Evolutionary conservation across 2,888 invertebrate genomes (phyloP), one percentile per base, ranked within the genome.

Genomic region (Apamea anceps): DNA sequence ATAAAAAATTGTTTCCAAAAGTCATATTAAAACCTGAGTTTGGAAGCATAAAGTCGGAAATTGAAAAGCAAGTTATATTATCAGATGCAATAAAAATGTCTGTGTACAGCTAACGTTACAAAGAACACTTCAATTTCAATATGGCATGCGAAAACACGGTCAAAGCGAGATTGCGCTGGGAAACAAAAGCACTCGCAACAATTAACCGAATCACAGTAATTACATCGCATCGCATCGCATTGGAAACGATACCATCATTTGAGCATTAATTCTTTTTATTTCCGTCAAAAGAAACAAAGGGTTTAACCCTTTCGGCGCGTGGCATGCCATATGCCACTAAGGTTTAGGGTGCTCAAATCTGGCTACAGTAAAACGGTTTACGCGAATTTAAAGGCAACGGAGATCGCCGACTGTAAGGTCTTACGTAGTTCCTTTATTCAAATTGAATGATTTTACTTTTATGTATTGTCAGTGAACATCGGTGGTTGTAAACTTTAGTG

Each of bases 161-260:
- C 96, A 96, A 96, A 96, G 96, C 92, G 92, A 94, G 92, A 92
- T 91, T 91, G 92, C 93, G 93, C 92, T 94, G 90, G 89, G 88
- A 94, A 94, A 95, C 95, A 96, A 96, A 95, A 93, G 93, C 91
- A 93, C 92, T 89, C 92, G 91, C 90, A 94, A 95, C 96, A 96
- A 96, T 96, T 96, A 96, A 94, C 93, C 89, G 94, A 94, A 96
- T 96, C 94, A 95, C 93, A 93, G 95, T 96, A 96, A 96, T 96
- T 96, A 94, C 93, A 93, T 91, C 88, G 90, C 92, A 95, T 95
- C 96, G 96, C 93, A 92, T 91, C 88, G 90, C 92, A 95, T 95
- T 96, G 96, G 94, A 96, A 96, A 92, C 92, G 96, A 96, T 96
- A 96, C 94, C 93, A 94, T 95, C 96, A 93, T 94, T 95, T 91